Base-by-base conservation (phyloP, 2,113 vertebrate species). In the Prinia subflava region DNA sequence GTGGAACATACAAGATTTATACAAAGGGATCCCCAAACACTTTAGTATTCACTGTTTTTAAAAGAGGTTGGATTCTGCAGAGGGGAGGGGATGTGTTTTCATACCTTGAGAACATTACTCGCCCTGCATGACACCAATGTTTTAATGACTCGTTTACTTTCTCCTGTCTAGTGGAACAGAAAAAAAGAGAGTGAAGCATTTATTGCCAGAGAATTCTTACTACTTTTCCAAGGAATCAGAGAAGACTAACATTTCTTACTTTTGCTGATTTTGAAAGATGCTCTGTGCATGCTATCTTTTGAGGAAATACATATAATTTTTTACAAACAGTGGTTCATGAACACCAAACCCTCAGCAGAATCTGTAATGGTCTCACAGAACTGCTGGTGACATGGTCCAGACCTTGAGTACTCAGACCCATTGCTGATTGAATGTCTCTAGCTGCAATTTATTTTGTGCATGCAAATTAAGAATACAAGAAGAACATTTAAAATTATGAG, bases 381-480 rank as follows among this genome's bases (percentile, higher is more conserved):
- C 86, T 95, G 86, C 53, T 87, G 60, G 50, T 96, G 91, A 94
- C 47, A 79, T 44, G 75, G n/a, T 79, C 86, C 93, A 94, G 91
- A 87, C 56, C 53, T 69, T 89, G 53, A 70, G 21, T 53, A 31
- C 41, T 83, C 46, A 47, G 64, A 41, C 25, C 4, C 75, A 42
- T n/a, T 59, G 63, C 24, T 37, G 35, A 52, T 27, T 77, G 56
- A 77, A 57, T 28, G 71, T 64, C 57, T 69, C 75, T 71, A 75
- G 47, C 27, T 65, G 69, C 85, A 73, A 68, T 90, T 80, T 80
- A 79, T 89, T 96, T 95, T 93, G 81, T 52, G 87, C 64, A 89
- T 95, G 86, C 70, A 95, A 97, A 97, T 97, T 92, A 96, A 71
- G 50, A 65, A 83, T 69, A 78, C 44, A 95, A 89, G 76, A 71